Conservation (phyloP, 2,113 vertebrate genomes). For the Rhineura floridana region DNA sequence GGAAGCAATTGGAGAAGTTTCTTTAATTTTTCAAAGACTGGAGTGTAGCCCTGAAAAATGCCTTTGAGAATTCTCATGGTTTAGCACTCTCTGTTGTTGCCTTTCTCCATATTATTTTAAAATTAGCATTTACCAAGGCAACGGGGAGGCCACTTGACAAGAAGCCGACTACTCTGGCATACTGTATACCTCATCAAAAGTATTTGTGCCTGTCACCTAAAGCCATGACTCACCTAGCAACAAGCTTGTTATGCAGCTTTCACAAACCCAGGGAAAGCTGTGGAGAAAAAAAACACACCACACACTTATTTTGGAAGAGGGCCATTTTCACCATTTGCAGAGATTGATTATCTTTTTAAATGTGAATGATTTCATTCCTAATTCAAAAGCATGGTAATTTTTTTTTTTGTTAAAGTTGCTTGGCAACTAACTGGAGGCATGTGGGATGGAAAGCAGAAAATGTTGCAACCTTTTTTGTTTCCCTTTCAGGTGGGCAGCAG, state of each 20-base stretch:
- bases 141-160: not conserved
- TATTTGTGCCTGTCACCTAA: not conserved
- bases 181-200: not conserved
- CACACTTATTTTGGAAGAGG: not conserved
- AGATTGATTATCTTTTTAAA: rapidly evolving
- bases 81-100: not conserved
- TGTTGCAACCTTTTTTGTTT: not conserved
- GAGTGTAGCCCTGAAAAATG: rapidly evolving
- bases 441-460: not conserved
- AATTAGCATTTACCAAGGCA: slow-evolving; percentile 14
- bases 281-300: too few species aligned
- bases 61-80: rapidly evolving
- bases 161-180: rapidly evolving
- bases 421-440: slow-evolving; percentile 37
- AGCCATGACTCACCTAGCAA: not conserved
- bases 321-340: not conserved
- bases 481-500: not conserved
- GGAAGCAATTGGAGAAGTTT: not conserved
- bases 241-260: not conserved
- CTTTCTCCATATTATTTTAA: not conserved
- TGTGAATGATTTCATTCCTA: not conserved
- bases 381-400: not conserved
- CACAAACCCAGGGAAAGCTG: not conserved
- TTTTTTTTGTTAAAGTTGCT: slow-evolving; percentile 35
- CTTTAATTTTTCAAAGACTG: not conserved